These are phyloP conservation scores for Metallyticus violacea DNA, from an alignment of 2,888 invertebrate species.

Conservation along the genomic window DNA sequence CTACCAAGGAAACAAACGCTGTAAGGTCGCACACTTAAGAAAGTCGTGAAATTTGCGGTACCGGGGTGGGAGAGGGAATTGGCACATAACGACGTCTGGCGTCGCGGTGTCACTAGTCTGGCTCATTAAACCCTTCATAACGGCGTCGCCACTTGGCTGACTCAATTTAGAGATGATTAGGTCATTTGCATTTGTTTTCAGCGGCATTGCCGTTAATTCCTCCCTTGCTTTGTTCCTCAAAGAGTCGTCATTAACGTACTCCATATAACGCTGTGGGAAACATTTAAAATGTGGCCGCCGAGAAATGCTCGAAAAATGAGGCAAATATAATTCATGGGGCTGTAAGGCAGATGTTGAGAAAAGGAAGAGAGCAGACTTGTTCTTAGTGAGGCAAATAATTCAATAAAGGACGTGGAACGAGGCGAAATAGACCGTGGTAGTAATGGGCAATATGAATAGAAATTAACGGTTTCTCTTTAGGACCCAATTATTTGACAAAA, in stretches of 20 bases:
- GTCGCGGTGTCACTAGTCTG: not conserved
- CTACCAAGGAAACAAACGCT: not conserved
- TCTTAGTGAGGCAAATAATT: not conserved
- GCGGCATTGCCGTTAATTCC: not conserved
- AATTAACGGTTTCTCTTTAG: not conserved
- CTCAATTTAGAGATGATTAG: slow-evolving; percentile 9
- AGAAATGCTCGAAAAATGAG: not conserved
- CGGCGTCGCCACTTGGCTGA: not conserved
- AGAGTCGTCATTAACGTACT: not conserved
- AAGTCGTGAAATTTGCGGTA: not conserved
- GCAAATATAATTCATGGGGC: not conserved
- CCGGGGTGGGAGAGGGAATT: not conserved
- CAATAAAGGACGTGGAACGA: not conserved
- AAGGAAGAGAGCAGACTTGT: not conserved
- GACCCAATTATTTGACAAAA: not conserved
- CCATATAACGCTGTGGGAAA: not conserved
- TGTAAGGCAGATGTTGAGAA: not conserved
- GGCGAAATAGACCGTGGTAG: not conserved
- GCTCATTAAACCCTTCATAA: not conserved
- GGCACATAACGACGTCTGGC: not conserved
- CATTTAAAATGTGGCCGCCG: not conserved
- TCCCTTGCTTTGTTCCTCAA: not conserved
- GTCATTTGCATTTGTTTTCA: slow-evolving; percentile 17
- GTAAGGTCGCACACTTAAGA: not conserved
- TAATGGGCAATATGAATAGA: not conserved